Conservation (phyloP, 2,888 invertebrate genomes). For the Magallana nippona region DNA sequence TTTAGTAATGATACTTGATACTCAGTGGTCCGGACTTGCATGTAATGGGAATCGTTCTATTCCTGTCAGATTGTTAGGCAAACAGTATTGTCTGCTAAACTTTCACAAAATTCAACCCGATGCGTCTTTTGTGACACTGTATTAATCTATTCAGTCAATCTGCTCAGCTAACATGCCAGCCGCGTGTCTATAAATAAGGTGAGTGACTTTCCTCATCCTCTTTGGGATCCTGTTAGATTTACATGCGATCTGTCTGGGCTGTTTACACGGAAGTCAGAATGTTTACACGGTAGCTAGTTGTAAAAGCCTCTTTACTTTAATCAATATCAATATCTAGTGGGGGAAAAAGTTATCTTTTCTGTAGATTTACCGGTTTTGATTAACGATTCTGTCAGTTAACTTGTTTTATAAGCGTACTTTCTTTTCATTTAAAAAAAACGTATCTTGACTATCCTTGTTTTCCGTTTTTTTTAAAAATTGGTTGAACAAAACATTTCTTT, state of each 20-base stretch:
- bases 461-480: too few species aligned
- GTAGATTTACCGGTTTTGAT: too few species aligned
- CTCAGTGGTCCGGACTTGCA: too few species aligned
- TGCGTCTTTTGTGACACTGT: neutral
- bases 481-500: too few species aligned
- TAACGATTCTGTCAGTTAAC: too few species aligned
- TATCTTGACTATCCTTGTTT: too few species aligned
- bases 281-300: neutral
- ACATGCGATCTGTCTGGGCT: neutral
- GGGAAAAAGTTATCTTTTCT: too few species aligned
- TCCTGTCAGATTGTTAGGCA: neutral
- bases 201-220: neutral
- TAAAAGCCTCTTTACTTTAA: neutral
- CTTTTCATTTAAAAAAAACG: too few species aligned
- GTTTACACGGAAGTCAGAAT: slow-evolving; percentile 2
- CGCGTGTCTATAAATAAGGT: neutral
- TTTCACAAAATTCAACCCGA: neutral
- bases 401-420: too few species aligned
- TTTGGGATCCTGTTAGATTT: slow-evolving; percentile 19
- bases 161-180: neutral
- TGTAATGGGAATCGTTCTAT: too few species aligned
- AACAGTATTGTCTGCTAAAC: neutral
- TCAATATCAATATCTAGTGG: neutral
- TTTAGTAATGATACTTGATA: neutral
- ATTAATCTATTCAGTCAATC: neutral